Conservation (phyloP, 2,888 invertebrate genomes). For the Neuroscelio doddi region DNA sequence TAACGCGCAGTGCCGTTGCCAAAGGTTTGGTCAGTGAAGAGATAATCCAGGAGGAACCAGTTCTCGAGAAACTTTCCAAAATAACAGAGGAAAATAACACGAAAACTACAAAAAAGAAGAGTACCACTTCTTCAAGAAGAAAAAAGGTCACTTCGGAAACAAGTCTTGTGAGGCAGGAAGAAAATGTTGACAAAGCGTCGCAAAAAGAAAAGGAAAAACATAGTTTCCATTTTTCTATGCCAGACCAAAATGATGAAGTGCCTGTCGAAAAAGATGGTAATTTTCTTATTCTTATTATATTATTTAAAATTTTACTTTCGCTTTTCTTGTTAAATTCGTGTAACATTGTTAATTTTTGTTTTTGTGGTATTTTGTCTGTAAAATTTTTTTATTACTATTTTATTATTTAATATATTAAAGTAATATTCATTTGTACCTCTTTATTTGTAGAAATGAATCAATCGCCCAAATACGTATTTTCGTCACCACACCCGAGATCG, state of each 20-base stretch:
- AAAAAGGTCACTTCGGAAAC: conserved; percentile 49
- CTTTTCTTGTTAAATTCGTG: no score
- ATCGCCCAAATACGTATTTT: conserved; percentile 59
- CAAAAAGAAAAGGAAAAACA: conserved; percentile 42
- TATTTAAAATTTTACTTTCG: conserved; percentile 2
- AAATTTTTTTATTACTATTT: no score
- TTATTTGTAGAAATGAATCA: conserved; percentile 49
- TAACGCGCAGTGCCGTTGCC: conserved; percentile 48
- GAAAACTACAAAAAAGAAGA: conserved; percentile 27
- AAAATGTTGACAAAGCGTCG: conserved; percentile 26
- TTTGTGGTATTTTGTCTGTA: no score
- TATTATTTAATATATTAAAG: no score
- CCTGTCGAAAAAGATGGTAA: conserved; percentile 39
- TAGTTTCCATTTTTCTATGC: conserved; percentile 55
- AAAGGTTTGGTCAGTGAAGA: conserved; percentile 46
- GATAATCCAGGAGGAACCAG: conserved; percentile 48
- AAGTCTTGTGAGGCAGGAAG: conserved; percentile 7
- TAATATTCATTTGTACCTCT: neutral
- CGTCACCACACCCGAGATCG: conserved; percentile 60
- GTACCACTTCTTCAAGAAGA: conserved; percentile 37
- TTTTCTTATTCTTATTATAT: neutral
- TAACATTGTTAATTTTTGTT: no score
- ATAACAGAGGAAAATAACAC: conserved; percentile 21
- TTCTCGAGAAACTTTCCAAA: conserved; percentile 15
- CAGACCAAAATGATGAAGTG: conserved; percentile 50